Conservation (phyloP, 2,113 vertebrate species). For the Ranitomeya imitator region DNA sequence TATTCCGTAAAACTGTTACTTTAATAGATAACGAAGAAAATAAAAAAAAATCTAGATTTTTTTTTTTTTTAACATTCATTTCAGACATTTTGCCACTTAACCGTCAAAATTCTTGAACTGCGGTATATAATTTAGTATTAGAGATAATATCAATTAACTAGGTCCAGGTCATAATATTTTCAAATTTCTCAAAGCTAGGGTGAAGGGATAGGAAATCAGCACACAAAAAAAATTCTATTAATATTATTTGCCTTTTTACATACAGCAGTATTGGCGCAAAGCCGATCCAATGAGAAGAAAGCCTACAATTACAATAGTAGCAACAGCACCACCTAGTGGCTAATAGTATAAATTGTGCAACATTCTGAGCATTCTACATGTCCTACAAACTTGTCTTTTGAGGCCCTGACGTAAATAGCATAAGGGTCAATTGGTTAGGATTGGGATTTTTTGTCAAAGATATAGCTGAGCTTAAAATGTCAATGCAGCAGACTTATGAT, state of each 20-base stretch:
- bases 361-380: neutral
- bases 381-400: too few species aligned
- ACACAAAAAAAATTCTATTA: neutral
- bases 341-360: neutral
- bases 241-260: neutral
- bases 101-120: neutral
- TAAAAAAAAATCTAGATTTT: neutral
- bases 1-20: neutral
- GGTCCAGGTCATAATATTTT: neutral
- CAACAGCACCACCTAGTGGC: slow-evolving; percentile 19
- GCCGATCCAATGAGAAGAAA: neutral
- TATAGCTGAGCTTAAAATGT: neutral
- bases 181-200: neutral
- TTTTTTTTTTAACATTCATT: neutral
- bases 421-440: too few species aligned
- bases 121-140: neutral
- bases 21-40: neutral
- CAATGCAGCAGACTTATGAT: neutral
- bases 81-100: neutral
- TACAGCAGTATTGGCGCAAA: neutral
- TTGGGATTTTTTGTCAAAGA: neutral
- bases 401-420: too few species aligned
- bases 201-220: neutral
- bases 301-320: neutral
- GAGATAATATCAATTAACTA: neutral